Percentiles rank a stretch among this genome's conserved stretches.
These are phyloP conservation scores for Thereva unica DNA, from an alignment of 2,888 invertebrate genomes.

Conservation along the genomic window DNA sequence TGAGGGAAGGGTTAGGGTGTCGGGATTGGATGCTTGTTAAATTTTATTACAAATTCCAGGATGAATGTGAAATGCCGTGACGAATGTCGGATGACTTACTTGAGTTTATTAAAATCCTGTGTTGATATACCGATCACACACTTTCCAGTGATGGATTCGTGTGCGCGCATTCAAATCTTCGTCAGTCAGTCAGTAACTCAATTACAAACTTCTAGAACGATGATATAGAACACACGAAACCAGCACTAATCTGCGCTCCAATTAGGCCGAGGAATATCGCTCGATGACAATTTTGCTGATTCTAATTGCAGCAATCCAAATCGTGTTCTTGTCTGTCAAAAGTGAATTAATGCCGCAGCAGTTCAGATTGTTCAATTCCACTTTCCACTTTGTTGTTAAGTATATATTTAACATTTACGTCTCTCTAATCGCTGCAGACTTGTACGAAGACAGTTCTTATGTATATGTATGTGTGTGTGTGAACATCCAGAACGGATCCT, in stretches of 20 bases:
- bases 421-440: too few species aligned
- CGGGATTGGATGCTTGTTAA: constrained; percentile 11
- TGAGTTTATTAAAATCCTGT: neutral
- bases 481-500: constrained; percentile 6
- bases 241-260: too few species aligned
- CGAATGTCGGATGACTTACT: constrained; percentile 9
- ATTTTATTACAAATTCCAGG: constrained; percentile 33
- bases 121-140: too few species aligned
- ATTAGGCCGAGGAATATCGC: neutral
- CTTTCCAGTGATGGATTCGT: too few species aligned
- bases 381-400: constrained; percentile 8
- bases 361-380: neutral
- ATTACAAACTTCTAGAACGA: too few species aligned
- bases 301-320: constrained; percentile 32
- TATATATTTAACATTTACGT: constrained; percentile 7
- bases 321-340: constrained; percentile 24
- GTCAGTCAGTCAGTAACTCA: too few species aligned
- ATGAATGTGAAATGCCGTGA: constrained; percentile 20
- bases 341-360: constrained; percentile 4
- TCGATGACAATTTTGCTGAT: constrained; percentile 28
- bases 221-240: too few species aligned
- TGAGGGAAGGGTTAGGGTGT: constrained; percentile 13
- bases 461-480: neutral
- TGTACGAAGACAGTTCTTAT: too few species aligned
- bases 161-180: too few species aligned